Conservation (phyloP, 2,888 invertebrate species). For the Trisateles emortualis region DNA sequence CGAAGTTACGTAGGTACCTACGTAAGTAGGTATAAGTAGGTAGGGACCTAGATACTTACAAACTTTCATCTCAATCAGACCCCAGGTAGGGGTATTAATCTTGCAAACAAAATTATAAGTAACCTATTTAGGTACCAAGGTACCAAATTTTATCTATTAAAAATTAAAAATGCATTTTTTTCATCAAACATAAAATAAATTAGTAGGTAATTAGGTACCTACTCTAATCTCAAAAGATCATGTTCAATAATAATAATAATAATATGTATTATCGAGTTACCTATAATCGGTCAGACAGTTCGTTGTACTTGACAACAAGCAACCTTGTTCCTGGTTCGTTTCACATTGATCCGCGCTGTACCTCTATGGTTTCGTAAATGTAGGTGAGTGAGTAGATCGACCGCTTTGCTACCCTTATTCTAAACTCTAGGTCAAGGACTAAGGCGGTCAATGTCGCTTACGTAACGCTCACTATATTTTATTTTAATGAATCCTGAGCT, state of each 20-base stretch:
- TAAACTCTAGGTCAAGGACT: slow-evolving; percentile 55
- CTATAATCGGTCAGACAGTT: slow-evolving; percentile 23
- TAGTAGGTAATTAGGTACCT: too few species aligned
- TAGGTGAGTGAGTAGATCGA: slow-evolving; percentile 49
- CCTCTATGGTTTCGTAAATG: slow-evolving; percentile 66
- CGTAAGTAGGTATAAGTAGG: too few species aligned
- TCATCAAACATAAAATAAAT: too few species aligned
- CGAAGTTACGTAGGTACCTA: too few species aligned
- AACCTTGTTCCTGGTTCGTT: neutral
- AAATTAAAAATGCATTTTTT: too few species aligned
- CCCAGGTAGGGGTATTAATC: too few species aligned
- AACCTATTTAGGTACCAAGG: too few species aligned
- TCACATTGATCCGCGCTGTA: slow-evolving; percentile 31
- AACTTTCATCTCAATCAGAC: too few species aligned
- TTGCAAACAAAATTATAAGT: too few species aligned
- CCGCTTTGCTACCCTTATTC: slow-evolving; percentile 39
- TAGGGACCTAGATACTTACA: too few species aligned
- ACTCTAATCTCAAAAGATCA: too few species aligned
- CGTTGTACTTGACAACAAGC: slow-evolving; percentile 26
- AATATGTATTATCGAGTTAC: neutral
- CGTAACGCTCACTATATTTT: slow-evolving; percentile 21
- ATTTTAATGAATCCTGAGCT: neutral
- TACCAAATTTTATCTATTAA: too few species aligned
- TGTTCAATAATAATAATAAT: neutral
- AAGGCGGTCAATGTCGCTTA: slow-evolving; percentile 38